Conservation (phyloP, 2,888 invertebrate genomes). For the Sipha maydis region DNA sequence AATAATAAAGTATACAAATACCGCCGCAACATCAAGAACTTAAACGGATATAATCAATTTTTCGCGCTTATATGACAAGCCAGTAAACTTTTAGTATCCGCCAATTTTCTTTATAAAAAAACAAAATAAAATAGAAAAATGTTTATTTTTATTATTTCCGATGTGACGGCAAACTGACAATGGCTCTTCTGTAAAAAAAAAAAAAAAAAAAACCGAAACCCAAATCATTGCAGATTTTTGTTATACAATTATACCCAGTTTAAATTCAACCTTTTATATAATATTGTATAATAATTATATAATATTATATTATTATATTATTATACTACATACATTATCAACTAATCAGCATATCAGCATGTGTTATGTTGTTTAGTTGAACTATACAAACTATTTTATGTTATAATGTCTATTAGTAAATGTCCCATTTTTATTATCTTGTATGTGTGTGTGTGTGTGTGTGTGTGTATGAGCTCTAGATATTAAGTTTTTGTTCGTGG, state of each 20-base stretch:
- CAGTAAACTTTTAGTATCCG: neutral
- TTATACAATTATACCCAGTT: neutral
- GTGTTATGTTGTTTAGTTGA: too few species aligned
- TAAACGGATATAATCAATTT: constrained; percentile 35
- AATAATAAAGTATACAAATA: too few species aligned
- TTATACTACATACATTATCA: too few species aligned
- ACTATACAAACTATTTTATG: too few species aligned
- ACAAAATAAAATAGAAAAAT: neutral
- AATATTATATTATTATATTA: too few species aligned
- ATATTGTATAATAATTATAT: too few species aligned
- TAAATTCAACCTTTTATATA: neutral
- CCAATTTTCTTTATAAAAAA: constrained; percentile 8
- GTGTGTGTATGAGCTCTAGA: too few species aligned
- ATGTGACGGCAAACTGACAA: constrained; percentile 3
- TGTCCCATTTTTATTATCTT: too few species aligned
- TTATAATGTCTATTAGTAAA: too few species aligned
- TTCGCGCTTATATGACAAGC: constrained; percentile 7
- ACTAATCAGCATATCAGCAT: too few species aligned
- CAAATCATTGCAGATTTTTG: neutral
- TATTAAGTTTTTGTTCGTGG: neutral
- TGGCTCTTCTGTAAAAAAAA: neutral
- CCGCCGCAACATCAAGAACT: neutral
- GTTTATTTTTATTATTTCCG: constrained; percentile 7
- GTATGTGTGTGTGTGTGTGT: neutral
- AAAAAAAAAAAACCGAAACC: neutral